Evolutionary conservation across 1,140 invertebrate genomes (phyloP), one percentile per base, ranked within the genome.

Genomic region (Drosophila murphyi): DNA sequence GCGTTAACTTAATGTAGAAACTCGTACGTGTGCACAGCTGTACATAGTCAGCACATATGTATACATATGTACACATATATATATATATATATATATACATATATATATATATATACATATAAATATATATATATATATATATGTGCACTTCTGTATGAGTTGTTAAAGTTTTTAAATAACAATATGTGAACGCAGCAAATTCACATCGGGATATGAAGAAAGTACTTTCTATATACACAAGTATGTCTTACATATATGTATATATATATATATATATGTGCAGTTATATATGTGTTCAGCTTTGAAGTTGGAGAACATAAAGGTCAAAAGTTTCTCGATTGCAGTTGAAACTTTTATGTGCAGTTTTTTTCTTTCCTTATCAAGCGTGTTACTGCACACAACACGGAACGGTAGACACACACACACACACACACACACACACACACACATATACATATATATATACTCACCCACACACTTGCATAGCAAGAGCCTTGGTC

Each of bases 271-370:
- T 47, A 57, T 8, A 43, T 48, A 35, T n/a, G 10, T 29, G 37
- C 28, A 43, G 51, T 62, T 52, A 32, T 63, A 34, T 73, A 54
- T 52, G 32, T 55, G 57, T 61, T 70, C 37, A 62, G 37, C 50
- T 43, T 51, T 72, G 39, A 75, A 63, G 72, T 64, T 73, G 54
- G 48, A 63, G 60, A 69, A 78, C 76, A 86, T 74, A 87, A 88
- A 88, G 80, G 83, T 88, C 76, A 88, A 88, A 88, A 88, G 83
- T 88, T 88, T 78, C 87, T 87, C 82, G 79, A 76, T 88, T 83
- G 83, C 83, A 88, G 80, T 82, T 77, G 72, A 88, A 87, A 87
- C 68, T 88, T 82, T 82, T 87, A 68, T 86, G 68, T 88, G 79
- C 82, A 82, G 75, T 72, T 85, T 55, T 73, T 78, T 87, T 43